A percentile compares a stretch with the other conserved stretches of the same genome.
Conservation (phyloP, 2,113 vertebrate species). For the Candoia aspera region DNA sequence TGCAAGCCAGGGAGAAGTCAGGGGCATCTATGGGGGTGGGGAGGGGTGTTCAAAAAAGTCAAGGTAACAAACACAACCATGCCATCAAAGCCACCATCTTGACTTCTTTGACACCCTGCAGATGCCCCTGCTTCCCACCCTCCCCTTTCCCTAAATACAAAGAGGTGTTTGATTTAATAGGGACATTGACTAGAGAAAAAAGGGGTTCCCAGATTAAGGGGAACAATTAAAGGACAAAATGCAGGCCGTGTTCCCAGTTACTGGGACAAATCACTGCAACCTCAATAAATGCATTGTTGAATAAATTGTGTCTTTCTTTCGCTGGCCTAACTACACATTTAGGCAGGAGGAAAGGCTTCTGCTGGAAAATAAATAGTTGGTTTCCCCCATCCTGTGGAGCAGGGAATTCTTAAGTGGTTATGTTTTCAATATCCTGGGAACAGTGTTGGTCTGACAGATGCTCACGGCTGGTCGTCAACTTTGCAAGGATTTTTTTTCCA, state of each 20-base stretch:
- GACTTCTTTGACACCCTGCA: background rate
- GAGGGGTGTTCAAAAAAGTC: too few species aligned
- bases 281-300: background rate
- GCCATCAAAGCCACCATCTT: background rate
- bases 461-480: background rate
- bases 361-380: background rate
- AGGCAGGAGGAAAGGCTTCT: background rate
- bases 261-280: background rate
- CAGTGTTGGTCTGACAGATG: background rate
- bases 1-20: too few species aligned
- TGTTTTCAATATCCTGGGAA: background rate
- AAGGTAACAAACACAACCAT: background rate
- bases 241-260: background rate
- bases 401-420: background rate
- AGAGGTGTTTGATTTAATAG: background rate
- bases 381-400: background rate
- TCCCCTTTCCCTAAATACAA: background rate
- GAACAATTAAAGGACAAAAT: background rate
- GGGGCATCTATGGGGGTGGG: too few species aligned
- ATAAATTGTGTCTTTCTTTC: background rate
- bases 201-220: too few species aligned
- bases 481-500: background rate
- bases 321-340: background rate
- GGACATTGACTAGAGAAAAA: background rate
- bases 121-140: background rate